Conservation (phyloP, 2,888 invertebrate species). For the Leuctra nigra region DNA sequence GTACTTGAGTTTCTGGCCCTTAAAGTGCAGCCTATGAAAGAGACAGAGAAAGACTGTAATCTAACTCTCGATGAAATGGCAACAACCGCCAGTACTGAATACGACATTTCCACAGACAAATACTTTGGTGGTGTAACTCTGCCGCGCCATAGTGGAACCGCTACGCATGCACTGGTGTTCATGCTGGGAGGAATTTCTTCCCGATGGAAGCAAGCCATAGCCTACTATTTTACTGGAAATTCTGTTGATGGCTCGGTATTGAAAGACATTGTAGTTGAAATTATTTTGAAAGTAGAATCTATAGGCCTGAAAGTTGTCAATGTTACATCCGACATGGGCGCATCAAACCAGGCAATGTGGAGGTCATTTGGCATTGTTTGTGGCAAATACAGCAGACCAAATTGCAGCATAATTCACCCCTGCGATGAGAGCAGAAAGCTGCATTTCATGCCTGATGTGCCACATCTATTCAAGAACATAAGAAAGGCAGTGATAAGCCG, state of each 20-base stretch:
- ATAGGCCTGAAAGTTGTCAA: slow-evolving; percentile 23
- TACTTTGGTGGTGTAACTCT: neutral
- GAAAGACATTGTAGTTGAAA: slow-evolving; percentile 27
- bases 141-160: slow-evolving; percentile 23
- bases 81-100: neutral
- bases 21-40: neutral
- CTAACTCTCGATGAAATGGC: neutral
- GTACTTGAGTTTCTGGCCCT: neutral
- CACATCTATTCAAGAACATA: slow-evolving; percentile 31
- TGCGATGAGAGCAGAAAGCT: slow-evolving; percentile 24
- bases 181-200: slow-evolving; percentile 32
- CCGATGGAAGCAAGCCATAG: slow-evolving; percentile 33
- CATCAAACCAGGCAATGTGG: slow-evolving; percentile 32
- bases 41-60: neutral
- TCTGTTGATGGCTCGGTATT: slow-evolving; percentile 30
- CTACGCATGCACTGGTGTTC: slow-evolving; percentile 32
- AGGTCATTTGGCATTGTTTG: slow-evolving; percentile 26
- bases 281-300: slow-evolving; percentile 26
- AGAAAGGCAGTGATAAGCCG: slow-evolving; percentile 28
- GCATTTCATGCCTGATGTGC: slow-evolving; percentile 29
- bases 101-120: neutral
- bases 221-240: slow-evolving; percentile 32
- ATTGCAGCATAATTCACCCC: too few relatives aligned
- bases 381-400: neutral
- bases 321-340: slow-evolving; percentile 33